These are phyloP conservation scores for Ormyrus nitidulus DNA, from an alignment of 2,888 invertebrate species.

Conservation along the genomic window DNA sequence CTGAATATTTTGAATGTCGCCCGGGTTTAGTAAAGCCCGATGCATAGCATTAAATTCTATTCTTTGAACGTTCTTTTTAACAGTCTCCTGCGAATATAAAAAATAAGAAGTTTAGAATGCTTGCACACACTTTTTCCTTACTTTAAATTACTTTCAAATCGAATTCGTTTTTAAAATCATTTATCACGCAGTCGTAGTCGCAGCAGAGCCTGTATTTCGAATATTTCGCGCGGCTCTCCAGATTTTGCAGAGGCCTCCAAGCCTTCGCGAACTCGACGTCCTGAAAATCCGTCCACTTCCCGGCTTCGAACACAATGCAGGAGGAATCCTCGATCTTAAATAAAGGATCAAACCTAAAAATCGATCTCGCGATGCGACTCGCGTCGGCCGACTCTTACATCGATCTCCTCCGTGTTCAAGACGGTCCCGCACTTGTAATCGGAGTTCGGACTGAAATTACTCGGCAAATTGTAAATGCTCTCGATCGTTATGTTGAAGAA, in stretches of 20 bases:
- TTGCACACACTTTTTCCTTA: too few species aligned
- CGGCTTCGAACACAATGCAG: constrained; percentile 60
- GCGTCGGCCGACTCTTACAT: constrained; percentile 56
- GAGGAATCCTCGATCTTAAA: constrained; percentile 50
- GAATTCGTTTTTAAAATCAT: constrained; percentile 57
- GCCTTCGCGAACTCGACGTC: constrained; percentile 64
- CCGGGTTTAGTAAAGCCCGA: constrained; percentile 56
- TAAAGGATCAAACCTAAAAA: not conserved
- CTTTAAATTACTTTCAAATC: constrained; percentile 60
- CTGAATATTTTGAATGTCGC: constrained; percentile 53
- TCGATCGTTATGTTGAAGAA: constrained; percentile 66
- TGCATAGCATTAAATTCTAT: constrained; percentile 66
- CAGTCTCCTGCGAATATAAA: constrained; percentile 54
- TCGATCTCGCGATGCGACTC: too few species aligned
- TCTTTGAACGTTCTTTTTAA: constrained; percentile 57
- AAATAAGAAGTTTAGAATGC: not conserved
- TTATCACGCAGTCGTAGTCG: constrained; percentile 60
- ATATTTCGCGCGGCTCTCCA: constrained; percentile 64
- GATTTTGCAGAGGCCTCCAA: constrained; percentile 63
- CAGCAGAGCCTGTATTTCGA: constrained; percentile 66
- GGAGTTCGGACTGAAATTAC: constrained; percentile 57
- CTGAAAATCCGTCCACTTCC: constrained; percentile 60
- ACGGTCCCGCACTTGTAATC: constrained; percentile 64
- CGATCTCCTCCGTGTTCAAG: constrained; percentile 51
- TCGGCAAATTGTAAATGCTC: constrained; percentile 65